Evolutionary conservation across 1,140 invertebrate genomes (phyloP).

Genomic region (Heliothis virescens): DNA sequence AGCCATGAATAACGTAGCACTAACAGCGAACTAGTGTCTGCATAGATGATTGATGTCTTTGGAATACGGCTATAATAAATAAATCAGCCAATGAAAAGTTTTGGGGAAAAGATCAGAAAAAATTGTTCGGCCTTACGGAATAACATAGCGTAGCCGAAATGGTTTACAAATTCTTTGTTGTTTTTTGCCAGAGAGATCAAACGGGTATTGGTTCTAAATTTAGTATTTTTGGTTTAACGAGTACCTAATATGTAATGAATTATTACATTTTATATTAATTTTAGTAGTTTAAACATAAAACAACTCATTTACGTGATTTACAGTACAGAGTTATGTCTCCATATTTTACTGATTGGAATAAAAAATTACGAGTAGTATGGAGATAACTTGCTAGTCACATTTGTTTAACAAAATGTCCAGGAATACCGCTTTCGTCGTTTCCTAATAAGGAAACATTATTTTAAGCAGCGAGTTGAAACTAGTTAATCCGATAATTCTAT

Average conservation of each 20-base stretch:
- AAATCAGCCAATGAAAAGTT: constrained; percentile 11
- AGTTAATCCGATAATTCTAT: constrained; percentile 1
- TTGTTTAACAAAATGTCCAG: too few species aligned
- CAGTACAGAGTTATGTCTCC: too few species aligned
- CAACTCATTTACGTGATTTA: too few species aligned
- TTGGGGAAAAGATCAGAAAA: constrained; percentile 19
- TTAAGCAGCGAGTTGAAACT: background rate
- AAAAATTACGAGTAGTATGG: too few species aligned
- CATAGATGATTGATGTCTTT: constrained; percentile 38
- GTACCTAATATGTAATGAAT: background rate
- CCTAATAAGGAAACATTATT: too few species aligned
- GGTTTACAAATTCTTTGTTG: constrained; percentile 17
- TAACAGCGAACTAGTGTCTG: constrained; percentile 36
- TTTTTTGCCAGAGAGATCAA: constrained; percentile 29
- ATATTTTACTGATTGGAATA: too few species aligned
- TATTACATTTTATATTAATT: too few species aligned
- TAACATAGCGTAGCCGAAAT: constrained; percentile 5
- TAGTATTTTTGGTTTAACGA: background rate
- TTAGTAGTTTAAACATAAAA: too few species aligned
- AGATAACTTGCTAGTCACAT: too few species aligned
- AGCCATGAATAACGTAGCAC: constrained; percentile 36
- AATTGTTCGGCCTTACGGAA: background rate
- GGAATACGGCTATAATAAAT: constrained; percentile 30
- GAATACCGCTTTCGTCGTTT: too few species aligned
- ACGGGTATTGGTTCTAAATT: constrained; percentile 9